Evolutionary conservation across 2,888 invertebrate species (phyloP).

Genomic region (Atrina japonica): DNA sequence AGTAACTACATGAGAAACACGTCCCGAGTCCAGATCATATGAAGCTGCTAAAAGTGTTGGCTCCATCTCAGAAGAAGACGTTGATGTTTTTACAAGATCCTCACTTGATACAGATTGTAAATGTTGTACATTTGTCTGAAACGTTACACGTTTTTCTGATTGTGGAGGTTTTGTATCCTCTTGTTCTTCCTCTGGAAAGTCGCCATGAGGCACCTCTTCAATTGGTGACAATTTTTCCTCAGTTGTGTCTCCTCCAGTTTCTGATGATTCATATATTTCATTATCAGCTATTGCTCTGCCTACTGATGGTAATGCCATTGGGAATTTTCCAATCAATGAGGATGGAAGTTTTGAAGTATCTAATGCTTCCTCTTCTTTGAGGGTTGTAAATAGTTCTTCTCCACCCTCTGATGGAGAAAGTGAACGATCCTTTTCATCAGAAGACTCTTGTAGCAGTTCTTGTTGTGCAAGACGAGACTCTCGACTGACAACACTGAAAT

Average conservation of each 20-base stretch:
- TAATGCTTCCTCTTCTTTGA: constrained; percentile 67
- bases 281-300: constrained; percentile 69
- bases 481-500: constrained; percentile 66
- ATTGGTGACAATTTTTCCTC: constrained; percentile 75
- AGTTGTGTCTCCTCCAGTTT: constrained; percentile 74
- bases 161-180: constrained; percentile 44
- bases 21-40: constrained; percentile 85
- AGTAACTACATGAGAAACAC: constrained; percentile 81
- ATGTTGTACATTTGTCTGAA: constrained; percentile 68
- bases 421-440: constrained; percentile 73
- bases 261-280: constrained; percentile 73
- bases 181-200: constrained; percentile 55
- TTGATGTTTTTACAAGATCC: constrained; percentile 76
- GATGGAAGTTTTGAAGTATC: constrained; percentile 52
- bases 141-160: constrained; percentile 69
- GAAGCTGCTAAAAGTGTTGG: constrained; percentile 93
- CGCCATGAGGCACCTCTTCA: constrained; percentile 68
- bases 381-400: constrained; percentile 69
- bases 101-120: constrained; percentile 70
- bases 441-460: constrained; percentile 70
- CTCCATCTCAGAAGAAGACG: constrained; percentile 90
- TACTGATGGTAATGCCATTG: constrained; percentile 65
- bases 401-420: constrained; percentile 75
- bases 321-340: constrained; percentile 55
- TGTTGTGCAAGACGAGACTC: constrained; percentile 73